Evolutionary conservation across 2,797 vertebrate genomes (phyloP), one percentile per base, ranked within the genome.

Genomic region (Sebastes itinus): DNA sequence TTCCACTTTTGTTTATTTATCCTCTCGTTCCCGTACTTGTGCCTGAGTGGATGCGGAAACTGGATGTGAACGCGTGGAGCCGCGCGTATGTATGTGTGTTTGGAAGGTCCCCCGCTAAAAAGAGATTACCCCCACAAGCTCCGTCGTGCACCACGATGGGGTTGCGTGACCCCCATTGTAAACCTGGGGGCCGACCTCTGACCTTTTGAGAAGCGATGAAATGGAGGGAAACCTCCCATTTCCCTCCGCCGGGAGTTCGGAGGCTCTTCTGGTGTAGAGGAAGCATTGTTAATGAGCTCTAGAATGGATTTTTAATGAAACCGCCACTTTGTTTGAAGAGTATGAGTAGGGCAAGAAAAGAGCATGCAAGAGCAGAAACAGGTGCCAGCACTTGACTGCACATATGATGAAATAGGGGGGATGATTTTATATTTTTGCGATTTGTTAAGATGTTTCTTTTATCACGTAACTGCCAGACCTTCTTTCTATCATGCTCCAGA

Each of bases 1-100:
- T 93, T 93, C 75, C 86, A 91, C 89, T 91, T 90, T 86, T 93
- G 90, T 93, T 95, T 93, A 92, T 92, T 91, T 92, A 75, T 82
- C 63, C 74, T 33, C 77, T 65, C 74, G 69, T 92, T 90, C 84
- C 65, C 22, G 55, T 78, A 75, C 80, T 91, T 72, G 66, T 85
- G 38, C 71, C 46, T 83, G 77, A 90, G 85, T 92, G 87, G 85
- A 90, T 85, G 74, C 72, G 67, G 88, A 92, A 92, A 87, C 87
- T 74, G 68, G 59, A 75, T 18, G 84, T 77, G 78, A 82, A 70
- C 72, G 33, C 86, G 81, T 72, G 35, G 65, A 80, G 23, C 76
- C 13, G 72, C 13, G 33, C 35, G 71, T 55, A 23, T 74, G 67
- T 7, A 59, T 80, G 82, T 75, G 78, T 86, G 72, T 84, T 75